Evolutionary conservation across 1,140 invertebrate genomes (phyloP), one percentile per base, ranked within the genome.

Genomic region (Bicyclus anynana): DNA sequence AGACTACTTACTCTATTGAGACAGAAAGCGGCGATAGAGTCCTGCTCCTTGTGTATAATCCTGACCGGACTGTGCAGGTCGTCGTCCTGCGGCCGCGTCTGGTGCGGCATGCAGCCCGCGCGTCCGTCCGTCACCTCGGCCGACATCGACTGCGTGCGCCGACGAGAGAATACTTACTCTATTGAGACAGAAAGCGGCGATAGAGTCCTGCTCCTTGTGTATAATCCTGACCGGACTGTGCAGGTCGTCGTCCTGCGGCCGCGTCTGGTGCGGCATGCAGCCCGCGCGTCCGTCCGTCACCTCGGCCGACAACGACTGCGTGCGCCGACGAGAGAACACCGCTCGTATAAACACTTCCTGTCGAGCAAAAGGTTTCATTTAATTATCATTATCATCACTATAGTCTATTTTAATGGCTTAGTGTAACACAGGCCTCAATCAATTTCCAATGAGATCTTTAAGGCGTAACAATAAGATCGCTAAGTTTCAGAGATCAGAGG

Each of bases 11-110:
- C 83, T 75, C 77, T 70, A 23, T 98, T 99, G 38, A 99, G 91
- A 77, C 97, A 98, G 91, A 99, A 99, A 26, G 98, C 96, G 64
- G 97, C 94, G 61, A 99, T 99, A 54, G 97, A 97, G 86, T 99
- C 98, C 90, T 99, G 97, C 81, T 99, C 98, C 89, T 99, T 99
- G 82, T 99, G 98, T 60, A 99, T 98, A 61, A 99, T 97, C 56
- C 97, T 92, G 53, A 99, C 96, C 35, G 97, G 95, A 71, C 96
- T 95, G 42, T 93, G 91, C 59, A 93, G 80, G 70, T 92, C 74
- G 78, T 90, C 87, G 76, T 84, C 90, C 48, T 79, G 53, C 65
- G 61, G 58, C 12, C 64, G 68, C 44, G 53, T 67, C 65, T 59
- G 37, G 69, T 77, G 57, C 62, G 81, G 48, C 21, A 73, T 23